Evolutionary conservation across 2,113 vertebrate species (phyloP), one percentile per base, ranked within the genome.

Genomic region (Pedionomus torquatus): DNA sequence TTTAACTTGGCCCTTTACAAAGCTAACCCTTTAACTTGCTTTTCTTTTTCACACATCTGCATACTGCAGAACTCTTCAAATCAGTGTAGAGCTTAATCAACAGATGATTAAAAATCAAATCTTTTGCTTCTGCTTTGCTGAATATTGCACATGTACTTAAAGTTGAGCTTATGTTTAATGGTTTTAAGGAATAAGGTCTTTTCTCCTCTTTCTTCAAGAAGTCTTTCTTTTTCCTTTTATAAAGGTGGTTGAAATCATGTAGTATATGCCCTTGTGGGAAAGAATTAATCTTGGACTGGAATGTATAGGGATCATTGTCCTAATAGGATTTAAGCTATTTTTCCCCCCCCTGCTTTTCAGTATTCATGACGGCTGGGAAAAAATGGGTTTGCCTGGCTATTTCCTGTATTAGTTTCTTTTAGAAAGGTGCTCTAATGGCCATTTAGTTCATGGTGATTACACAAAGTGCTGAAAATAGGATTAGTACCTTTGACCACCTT

Each of bases 281-380:
- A 95, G 77, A 94, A 93, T 83, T 95, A 96, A 87, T 96, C 85
- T 93, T 63, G 77, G 44, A 74, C 69, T 91, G 88, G 90, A 97
- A 95, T 89, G 93, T 77, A 63, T 85, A 54, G 43, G 44, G 61
- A 93, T 83, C 77, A 20, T 94, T 87, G 79, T 96, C 55, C 71
- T 93, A 94, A 96, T 85, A 92, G 93, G 93, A 96, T 92, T 96
- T 87, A 93, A 79, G 21, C 13, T 46, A 9, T 72, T 91, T 91
- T 74, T 77, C 80, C 12, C 9, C 37, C 24, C 35, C 93, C 93
- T 96, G 66, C 58, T 83, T 90, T 95, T 96, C 83, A 87, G 43
- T 77, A 87, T 89, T 86, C 86, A 79, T 9, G 30, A 46, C 75
- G 79, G 2, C 72, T 88, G 55, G 49, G 60, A 87, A 91, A 83